Base-by-base conservation (phyloP, 2,797 vertebrate species). In the Rhinatrema bivittatum region DNA sequence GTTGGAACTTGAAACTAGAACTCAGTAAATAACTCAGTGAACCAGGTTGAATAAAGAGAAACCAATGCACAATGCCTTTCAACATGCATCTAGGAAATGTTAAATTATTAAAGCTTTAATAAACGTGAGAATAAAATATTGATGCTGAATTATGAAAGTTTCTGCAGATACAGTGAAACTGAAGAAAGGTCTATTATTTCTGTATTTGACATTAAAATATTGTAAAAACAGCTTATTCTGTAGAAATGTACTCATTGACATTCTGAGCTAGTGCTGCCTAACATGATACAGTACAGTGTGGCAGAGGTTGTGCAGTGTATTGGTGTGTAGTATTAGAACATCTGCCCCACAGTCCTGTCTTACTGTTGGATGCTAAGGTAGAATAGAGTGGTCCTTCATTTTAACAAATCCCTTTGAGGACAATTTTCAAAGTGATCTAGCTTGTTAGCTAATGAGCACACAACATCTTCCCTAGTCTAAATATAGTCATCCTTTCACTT, bases 21-120 rank as follows among this genome's bases (percentile, higher is more conserved):
- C 60, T 49, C 27, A 30, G 45, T 70, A 65, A 79, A 72, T 72
- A 61, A 50, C 65, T 67, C 59, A 75, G 65, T 53, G 63, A 53
- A 61, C 64, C 46, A 58, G 53, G 62, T 62, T 49, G 58, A 64
- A 48, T 39, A 59, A 60, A 65, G 31, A 41, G 52, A 59, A 43
- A 42, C 3, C 4, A 65, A 63, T 71, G 73, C 67, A 64, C 1
- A 2, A 61, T 2, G 2, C 62, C n/a, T 57, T 46, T 62, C 59
- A 47, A 57, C 53, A 63, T 50, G 56, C 61, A 50, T 54, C 40
- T 53, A 60, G 56, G 45, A 49, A 28, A 36, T 49, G 43, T 39
- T 84, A 40, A 84, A 82, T 84, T 84, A 84, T 84, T 84, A 69
- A 82, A 77, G 71, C 58, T 80, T 78, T 82, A 81, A 84, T 84